Conservation (phyloP, 2,888 invertebrate species). For the Dendrolimus pini region DNA sequence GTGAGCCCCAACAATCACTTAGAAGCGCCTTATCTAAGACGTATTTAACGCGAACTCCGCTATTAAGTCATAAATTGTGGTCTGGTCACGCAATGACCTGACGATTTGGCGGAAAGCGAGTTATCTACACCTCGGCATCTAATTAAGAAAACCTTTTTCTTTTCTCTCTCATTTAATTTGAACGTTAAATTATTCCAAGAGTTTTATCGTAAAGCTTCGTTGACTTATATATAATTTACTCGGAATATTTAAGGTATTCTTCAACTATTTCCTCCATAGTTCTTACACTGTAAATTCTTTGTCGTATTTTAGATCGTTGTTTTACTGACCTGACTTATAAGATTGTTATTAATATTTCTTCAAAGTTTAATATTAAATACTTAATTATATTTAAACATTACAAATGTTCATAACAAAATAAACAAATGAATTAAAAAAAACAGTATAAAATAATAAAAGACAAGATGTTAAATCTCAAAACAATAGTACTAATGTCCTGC, state of each 20-base stretch:
- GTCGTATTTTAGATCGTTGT: too few relatives aligned
- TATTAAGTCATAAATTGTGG: slow-evolving; percentile 74
- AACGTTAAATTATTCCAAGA: slow-evolving; percentile 20
- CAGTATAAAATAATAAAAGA: too few relatives aligned
- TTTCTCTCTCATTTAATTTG: slow-evolving; percentile 26
- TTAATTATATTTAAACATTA: too few relatives aligned
- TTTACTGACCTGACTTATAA: too few relatives aligned
- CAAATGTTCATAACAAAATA: too few relatives aligned
- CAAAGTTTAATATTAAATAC: too few relatives aligned
- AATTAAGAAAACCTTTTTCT: slow-evolving; percentile 58
- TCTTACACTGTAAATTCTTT: too few relatives aligned
- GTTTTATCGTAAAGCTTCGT: slow-evolving; percentile 1
- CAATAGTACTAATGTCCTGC: too few relatives aligned
- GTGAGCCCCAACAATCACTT: slow-evolving; percentile 76
- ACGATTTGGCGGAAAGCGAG: slow-evolving; percentile 61
- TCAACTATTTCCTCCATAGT: not conserved
- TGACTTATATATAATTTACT: not conserved
- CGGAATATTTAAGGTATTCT: not conserved
- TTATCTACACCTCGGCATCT: slow-evolving; percentile 63
- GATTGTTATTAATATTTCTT: too few relatives aligned
- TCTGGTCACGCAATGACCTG: slow-evolving; percentile 66
- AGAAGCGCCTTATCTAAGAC: slow-evolving; percentile 73
- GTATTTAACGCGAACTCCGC: slow-evolving; percentile 69
- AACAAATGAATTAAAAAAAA: too few relatives aligned
- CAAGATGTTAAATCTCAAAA: too few relatives aligned